phyloP scores from a whole-genome alignment of 2,888 invertebrate species.

The Apantesis nais region DNA sequence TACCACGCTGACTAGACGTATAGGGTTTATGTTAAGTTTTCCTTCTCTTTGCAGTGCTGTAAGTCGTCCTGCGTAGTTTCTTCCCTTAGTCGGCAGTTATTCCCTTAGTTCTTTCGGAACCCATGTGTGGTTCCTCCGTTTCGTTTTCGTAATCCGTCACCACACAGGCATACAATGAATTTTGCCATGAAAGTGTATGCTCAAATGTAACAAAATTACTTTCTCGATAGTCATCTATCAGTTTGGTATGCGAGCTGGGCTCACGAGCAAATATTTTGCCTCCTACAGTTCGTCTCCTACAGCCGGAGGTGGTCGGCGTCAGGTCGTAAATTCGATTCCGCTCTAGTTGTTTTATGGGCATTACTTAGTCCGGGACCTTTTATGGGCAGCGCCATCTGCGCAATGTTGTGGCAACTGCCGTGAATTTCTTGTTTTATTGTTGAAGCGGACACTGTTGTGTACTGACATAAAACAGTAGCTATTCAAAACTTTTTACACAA shows the following conservation, averaged over 20 bases:
- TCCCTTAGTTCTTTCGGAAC: no score
- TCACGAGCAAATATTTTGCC: background rate
- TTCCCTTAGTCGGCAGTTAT: no score
- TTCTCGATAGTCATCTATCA: no score
- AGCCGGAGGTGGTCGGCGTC: conserved; percentile 19
- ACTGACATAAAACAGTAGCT: background rate
- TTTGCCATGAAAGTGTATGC: no score
- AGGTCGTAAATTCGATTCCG: conserved; percentile 33
- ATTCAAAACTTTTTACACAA: background rate
- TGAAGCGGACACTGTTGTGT: background rate
- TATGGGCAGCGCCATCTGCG: conserved; percentile 31
- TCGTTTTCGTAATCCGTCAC: no score
- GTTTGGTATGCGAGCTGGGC: background rate
- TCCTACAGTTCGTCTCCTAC: background rate
- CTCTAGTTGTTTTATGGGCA: conserved; percentile 32
- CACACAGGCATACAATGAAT: no score
- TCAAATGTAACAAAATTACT: no score
- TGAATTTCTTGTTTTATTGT: conserved; percentile 13
- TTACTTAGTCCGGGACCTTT: conserved; percentile 28
- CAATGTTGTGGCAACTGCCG: conserved; percentile 16
- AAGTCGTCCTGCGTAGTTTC: no score
- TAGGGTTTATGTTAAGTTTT: no score
- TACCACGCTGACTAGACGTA: no score
- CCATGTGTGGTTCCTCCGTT: no score
- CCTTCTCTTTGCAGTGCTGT: no score